Percentiles rank a stretch among this genome's conserved stretches.
These are phyloP conservation scores for Neoscelio sp. DNA, from an alignment of 2,888 invertebrate species.

Conservation along the genomic window DNA sequence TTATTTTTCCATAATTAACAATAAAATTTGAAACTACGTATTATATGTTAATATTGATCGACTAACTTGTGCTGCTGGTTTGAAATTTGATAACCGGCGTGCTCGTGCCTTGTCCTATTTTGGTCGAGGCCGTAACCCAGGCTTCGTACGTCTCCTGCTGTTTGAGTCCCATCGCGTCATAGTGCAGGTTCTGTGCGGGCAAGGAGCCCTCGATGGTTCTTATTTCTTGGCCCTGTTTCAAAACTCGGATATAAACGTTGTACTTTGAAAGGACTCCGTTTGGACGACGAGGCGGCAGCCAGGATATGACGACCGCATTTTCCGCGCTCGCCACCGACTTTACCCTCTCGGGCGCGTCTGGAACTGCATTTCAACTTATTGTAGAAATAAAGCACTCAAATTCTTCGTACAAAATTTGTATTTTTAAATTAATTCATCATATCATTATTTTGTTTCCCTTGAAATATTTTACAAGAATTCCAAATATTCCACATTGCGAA, in stretches of 20 bases:
- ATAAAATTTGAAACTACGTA: too few species aligned
- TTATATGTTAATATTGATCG: slow-evolving; percentile 55
- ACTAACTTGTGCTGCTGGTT: slow-evolving; percentile 82
- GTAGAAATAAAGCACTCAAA: background rate
- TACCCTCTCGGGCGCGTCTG: slow-evolving; percentile 86
- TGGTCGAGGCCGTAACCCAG: slow-evolving; percentile 86
- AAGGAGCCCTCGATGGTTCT: slow-evolving; percentile 83
- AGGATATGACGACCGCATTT: slow-evolving; percentile 86
- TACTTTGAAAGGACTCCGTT: slow-evolving; percentile 87
- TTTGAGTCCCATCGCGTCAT: slow-evolving; percentile 84
- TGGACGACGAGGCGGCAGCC: slow-evolving; percentile 86
- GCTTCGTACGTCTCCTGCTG: slow-evolving; percentile 85
- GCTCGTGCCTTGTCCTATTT: slow-evolving; percentile 86
- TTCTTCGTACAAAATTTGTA: slow-evolving; percentile 5
- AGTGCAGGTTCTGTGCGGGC: slow-evolving; percentile 84
- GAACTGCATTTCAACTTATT: slow-evolving; percentile 81
- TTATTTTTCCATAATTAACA: too few species aligned
- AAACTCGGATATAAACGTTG: slow-evolving; percentile 85
- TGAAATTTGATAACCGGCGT: slow-evolving; percentile 85
- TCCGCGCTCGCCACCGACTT: slow-evolving; percentile 86
- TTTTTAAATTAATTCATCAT: too few species aligned
- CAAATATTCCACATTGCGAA: too few species aligned
- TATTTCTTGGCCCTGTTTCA: slow-evolving; percentile 84
- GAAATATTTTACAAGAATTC: too few species aligned
- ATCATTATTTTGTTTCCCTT: too few species aligned